phyloP scores from a whole-genome alignment of 2,797 vertebrate species.

The Hirundo rustica region DNA sequence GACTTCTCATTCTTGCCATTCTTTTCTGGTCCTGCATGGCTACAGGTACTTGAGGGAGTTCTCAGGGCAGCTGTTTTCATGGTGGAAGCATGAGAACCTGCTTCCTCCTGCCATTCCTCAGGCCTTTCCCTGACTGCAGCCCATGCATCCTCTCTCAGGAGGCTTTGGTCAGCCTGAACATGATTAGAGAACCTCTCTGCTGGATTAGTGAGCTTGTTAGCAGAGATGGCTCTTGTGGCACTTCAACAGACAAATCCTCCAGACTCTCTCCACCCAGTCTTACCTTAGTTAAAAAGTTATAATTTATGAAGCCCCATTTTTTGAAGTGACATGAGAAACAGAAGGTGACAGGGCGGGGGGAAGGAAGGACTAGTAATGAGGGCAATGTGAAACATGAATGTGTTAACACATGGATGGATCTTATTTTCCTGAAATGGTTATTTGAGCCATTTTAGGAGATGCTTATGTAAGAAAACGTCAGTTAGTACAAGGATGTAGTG shows the following conservation, averaged over 20 bases:
- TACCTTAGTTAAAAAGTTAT: neutral
- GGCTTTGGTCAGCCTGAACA: accelerated
- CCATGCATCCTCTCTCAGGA: neutral
- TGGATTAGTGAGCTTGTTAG: neutral
- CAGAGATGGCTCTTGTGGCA: neutral
- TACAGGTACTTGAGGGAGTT: neutral
- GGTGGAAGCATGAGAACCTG: neutral
- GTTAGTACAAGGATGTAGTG: neutral
- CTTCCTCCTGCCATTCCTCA: no score
- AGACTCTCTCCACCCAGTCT: neutral
- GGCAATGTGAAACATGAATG: neutral
- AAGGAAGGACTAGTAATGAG: neutral
- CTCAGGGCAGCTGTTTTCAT: neutral
- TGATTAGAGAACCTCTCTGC: neutral
- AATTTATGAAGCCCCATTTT: neutral
- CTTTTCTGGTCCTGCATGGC: neutral
- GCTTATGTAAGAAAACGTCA: neutral
- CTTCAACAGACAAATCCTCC: neutral
- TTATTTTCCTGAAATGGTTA: neutral
- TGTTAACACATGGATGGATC: neutral
- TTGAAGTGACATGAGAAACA: neutral
- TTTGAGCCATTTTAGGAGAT: neutral
- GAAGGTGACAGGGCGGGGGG: accelerated
- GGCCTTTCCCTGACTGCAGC: neutral
- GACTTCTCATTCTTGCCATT: neutral